phyloP scores from a whole-genome alignment of 2,113 vertebrate genomes.

The Crypturellus undulatus region DNA sequence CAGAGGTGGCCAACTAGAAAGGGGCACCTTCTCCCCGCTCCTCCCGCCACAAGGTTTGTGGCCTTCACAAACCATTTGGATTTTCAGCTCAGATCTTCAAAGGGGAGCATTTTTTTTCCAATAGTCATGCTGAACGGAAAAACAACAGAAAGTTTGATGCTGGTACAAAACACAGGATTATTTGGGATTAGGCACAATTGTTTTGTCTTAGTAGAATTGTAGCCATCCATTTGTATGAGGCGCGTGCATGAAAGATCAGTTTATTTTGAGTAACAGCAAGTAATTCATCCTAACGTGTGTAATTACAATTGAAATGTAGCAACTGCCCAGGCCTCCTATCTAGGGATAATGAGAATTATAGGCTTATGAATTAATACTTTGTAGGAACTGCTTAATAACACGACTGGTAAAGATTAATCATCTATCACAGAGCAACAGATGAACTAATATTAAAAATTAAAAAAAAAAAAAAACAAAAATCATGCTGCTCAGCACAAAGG shows the following conservation, averaged over 20 bases:
- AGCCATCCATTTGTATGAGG: not conserved
- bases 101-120: not conserved
- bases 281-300: not conserved
- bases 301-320: slow-evolving; percentile 41
- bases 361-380: slow-evolving; percentile 10
- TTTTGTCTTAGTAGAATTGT: slow-evolving; percentile 32
- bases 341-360: not conserved
- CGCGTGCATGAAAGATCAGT: slow-evolving; percentile 50
- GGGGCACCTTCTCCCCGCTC: slow-evolving; percentile 8
- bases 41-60: not conserved
- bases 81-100: not conserved
- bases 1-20: rapidly evolving
- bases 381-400: not conserved
- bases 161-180: not conserved
- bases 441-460: slow-evolving; percentile 22
- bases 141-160: slow-evolving; percentile 27
- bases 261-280: slow-evolving; percentile 26
- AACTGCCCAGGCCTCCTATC: not conserved
- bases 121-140: not conserved
- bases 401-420: slow-evolving; percentile 10
- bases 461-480: slow-evolving; percentile 33
- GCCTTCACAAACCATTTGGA: not conserved
- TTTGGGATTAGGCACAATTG: not conserved
- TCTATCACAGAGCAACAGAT: not conserved
- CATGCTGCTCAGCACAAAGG: not conserved